Base-by-base conservation (phyloP, 37 sponge, comb jelly and placozoan genomes). In the Chondrosia reniformis region DNA sequence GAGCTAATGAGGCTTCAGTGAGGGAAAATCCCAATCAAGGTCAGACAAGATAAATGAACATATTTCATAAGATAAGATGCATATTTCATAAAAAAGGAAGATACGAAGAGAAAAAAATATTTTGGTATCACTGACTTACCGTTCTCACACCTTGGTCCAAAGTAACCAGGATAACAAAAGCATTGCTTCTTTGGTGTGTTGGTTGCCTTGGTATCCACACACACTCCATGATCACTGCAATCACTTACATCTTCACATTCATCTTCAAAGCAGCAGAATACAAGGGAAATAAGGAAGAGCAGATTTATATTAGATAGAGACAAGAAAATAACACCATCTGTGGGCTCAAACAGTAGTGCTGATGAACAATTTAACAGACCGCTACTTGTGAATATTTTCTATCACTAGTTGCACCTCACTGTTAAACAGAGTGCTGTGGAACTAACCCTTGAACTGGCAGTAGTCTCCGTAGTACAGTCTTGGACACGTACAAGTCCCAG, bases 101-200 rank as follows among this genome's bases (percentile, higher is more conserved):
- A n/a, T n/a, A n/a, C n/a, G n/a, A n/a, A n/a, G n/a, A n/a, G n/a
- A n/a, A n/a, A n/a, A n/a, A n/a, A n/a, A n/a, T n/a, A n/a, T n/a
- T n/a, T n/a, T n/a, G n/a, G n/a, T n/a, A n/a, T n/a, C n/a, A n/a
- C n/a, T n/a, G n/a, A 80, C 76, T 71, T 45, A 89, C 86, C 55
- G 34, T 64, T 45, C 22, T 24, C 1, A 67, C 90, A 89, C 0
- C 30, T 52, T 22, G 63, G 56, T 63, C 91, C 91, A 77, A 69
- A 72, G 72, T 62, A 90, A 19, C 91, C 91, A 39, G 87, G 36
- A 39, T 46, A 17, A 46, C 91, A 90, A 77, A 90, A 90, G 58
- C 91, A 90, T 55, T 86, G 84, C 19, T 28, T 76, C 24, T 44
- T 61, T 3, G 91, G 91, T 2, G 55, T 37, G 38, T 33, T 80